Percentiles rank a stretch among this genome's conserved stretches.
Evolutionary conservation across 2,113 vertebrate species (phyloP).

Genomic region (Gobius niger): DNA sequence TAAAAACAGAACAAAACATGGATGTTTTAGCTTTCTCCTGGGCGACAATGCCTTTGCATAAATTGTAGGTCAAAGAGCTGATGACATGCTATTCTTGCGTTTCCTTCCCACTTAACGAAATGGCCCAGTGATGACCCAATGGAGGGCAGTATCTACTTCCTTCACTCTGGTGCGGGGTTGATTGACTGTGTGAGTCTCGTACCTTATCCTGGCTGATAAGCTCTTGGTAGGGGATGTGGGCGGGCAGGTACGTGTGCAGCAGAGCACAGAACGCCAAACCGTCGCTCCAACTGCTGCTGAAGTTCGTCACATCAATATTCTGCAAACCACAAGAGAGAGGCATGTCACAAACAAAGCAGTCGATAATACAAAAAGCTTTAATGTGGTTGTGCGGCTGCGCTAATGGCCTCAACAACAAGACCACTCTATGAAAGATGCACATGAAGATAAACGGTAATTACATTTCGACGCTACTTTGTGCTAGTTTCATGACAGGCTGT

Average conservation of each 20-base stretch:
- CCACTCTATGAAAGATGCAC: conserved; percentile 17
- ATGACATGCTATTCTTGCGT: not conserved
- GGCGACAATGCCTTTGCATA: not conserved
- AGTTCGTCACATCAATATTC: conserved; percentile 94
- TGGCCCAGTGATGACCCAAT: not conserved
- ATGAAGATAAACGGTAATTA: conserved; percentile 26
- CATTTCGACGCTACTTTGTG: conserved; percentile 16
- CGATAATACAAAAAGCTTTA: conserved; percentile 21
- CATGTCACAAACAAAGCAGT: conserved; percentile 8
- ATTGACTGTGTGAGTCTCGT: not conserved
- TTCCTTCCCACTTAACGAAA: not conserved
- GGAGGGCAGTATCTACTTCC: not conserved
- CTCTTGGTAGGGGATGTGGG: conserved; percentile 92
- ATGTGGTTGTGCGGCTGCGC: conserved; percentile 6
- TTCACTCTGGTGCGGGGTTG: not conserved
- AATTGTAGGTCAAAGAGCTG: not conserved
- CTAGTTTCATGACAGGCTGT: conserved; percentile 26
- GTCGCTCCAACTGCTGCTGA: conserved; percentile 95
- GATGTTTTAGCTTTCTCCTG: not conserved
- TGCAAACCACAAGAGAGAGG: conserved; percentile 45
- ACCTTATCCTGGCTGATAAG: conserved; percentile 91
- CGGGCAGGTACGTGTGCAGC: conserved; percentile 88
- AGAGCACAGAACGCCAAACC: conserved; percentile 90
- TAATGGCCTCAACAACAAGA: conserved; percentile 15
- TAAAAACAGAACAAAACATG: no score